phyloP scores from a whole-genome alignment of 2,113 vertebrate genomes.

The Eubucco bourcierii region DNA sequence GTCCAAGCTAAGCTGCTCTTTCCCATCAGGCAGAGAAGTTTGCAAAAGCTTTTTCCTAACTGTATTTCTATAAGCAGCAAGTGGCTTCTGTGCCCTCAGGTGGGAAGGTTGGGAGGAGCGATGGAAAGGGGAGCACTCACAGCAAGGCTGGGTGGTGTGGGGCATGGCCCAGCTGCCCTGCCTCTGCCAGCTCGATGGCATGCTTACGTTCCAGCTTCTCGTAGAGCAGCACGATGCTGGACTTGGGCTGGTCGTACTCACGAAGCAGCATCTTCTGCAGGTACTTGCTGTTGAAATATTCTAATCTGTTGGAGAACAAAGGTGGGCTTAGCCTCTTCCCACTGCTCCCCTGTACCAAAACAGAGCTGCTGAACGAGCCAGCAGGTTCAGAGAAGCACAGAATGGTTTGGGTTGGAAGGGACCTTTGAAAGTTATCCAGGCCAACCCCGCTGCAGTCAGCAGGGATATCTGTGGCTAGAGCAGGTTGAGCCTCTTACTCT shows the following conservation, averaged over 20 bases:
- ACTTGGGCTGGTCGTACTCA: constrained; percentile 78
- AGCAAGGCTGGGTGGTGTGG: constrained; percentile 11
- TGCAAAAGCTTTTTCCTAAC: background rate
- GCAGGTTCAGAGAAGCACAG: background rate
- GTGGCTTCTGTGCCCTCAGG: background rate
- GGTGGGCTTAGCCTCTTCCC: background rate
- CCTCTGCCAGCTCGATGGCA: constrained; percentile 72
- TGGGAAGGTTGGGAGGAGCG: background rate
- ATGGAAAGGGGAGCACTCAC: background rate
- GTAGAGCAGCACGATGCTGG: constrained; percentile 83
- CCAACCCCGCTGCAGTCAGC: background rate
- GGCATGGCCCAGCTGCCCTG: constrained; percentile 53
- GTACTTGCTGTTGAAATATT: constrained; percentile 85
- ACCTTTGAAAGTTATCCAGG: background rate
- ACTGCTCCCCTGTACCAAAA: background rate
- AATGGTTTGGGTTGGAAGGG: background rate
- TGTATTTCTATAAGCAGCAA: too few species aligned
- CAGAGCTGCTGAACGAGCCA: background rate
- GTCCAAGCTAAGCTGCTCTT: background rate
- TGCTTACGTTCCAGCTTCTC: constrained; percentile 85
- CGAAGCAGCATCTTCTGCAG: constrained; percentile 82
- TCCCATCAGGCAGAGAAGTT: background rate
- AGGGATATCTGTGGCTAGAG: background rate
- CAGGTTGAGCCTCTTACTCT: fast-evolving
- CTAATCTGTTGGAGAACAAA: constrained; percentile 65